These are phyloP conservation scores for Liodrosophila aerea DNA, from an alignment of 2,888 invertebrate species.

Conservation along the genomic window DNA sequence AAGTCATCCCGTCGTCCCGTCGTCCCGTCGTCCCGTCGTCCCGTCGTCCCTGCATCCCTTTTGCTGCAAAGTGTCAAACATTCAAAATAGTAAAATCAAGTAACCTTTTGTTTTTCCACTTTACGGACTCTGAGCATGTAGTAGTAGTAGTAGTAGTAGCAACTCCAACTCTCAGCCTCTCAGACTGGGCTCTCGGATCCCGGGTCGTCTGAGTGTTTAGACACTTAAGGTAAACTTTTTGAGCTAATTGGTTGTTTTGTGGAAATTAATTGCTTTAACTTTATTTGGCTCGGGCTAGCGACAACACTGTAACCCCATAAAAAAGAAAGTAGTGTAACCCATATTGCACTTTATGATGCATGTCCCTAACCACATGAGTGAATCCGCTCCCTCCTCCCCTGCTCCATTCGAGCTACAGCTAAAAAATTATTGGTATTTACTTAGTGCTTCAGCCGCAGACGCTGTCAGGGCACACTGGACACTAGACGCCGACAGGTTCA, in stretches of 20 bases:
- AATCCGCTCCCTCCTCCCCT: no score
- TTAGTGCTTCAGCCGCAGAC: slow-evolving; percentile 65
- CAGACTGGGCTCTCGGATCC: no score
- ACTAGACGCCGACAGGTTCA: neutral
- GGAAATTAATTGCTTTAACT: slow-evolving; percentile 82
- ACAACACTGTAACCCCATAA: slow-evolving; percentile 19
- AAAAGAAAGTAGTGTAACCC: slow-evolving; percentile 22
- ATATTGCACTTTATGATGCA: slow-evolving; percentile 73
- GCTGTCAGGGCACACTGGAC: slow-evolving; percentile 13
- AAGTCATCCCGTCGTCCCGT: no score
- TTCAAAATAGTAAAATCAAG: slow-evolving; percentile 82
- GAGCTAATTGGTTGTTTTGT: slow-evolving; percentile 82
- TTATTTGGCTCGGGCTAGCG: slow-evolving; percentile 63
- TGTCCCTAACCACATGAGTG: slow-evolving; percentile 46
- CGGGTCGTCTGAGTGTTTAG: slow-evolving; percentile 80
- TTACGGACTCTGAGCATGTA: slow-evolving; percentile 23
- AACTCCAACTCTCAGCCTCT: slow-evolving; percentile 8
- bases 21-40: no score
- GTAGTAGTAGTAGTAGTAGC: no score
- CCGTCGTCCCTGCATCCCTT: neutral
- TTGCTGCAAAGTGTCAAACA: slow-evolving; percentile 81
- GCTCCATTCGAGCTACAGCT: neutral
- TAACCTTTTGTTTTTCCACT: slow-evolving; percentile 77
- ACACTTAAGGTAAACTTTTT: slow-evolving; percentile 81
- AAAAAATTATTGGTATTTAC: slow-evolving; percentile 67